These are phyloP conservation scores for Bombus waltoni DNA, from an alignment of 1,140 invertebrate genomes.

Conservation along the genomic window DNA sequence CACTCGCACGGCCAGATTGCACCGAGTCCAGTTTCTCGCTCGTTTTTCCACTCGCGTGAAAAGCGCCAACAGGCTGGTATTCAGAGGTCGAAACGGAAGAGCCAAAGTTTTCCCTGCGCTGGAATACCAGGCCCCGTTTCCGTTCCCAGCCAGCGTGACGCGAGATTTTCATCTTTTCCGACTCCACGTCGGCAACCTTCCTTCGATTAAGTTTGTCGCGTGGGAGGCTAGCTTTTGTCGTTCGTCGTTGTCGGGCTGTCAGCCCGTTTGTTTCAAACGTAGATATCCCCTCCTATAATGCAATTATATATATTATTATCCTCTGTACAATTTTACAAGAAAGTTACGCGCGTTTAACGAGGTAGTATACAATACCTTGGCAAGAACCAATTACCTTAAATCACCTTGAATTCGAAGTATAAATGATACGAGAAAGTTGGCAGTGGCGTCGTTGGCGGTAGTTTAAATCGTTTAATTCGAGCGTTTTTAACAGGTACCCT, in stretches of 20 bases:
- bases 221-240: neutral
- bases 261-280: neutral
- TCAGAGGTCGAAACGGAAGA: neutral
- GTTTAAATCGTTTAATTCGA: too few relatives aligned
- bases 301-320: too few relatives aligned
- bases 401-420: too few relatives aligned
- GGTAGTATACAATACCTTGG: too few relatives aligned
- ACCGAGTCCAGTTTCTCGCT: neutral
- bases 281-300: neutral
- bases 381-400: too few relatives aligned
- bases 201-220: neutral
- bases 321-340: too few relatives aligned
- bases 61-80: neutral
- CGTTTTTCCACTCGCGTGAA: neutral
- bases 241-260: neutral
- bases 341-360: too few relatives aligned
- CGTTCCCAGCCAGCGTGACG: neutral
- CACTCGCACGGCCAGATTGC: neutral
- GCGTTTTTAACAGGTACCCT: too few relatives aligned
- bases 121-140: neutral
- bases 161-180: constrained; percentile 9
- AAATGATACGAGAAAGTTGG: too few relatives aligned
- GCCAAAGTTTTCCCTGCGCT: neutral
- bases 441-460: too few relatives aligned
- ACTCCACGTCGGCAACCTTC: neutral